phyloP scores from a whole-genome alignment of 2,797 vertebrate species.

The Leontopithecus rosalia region DNA sequence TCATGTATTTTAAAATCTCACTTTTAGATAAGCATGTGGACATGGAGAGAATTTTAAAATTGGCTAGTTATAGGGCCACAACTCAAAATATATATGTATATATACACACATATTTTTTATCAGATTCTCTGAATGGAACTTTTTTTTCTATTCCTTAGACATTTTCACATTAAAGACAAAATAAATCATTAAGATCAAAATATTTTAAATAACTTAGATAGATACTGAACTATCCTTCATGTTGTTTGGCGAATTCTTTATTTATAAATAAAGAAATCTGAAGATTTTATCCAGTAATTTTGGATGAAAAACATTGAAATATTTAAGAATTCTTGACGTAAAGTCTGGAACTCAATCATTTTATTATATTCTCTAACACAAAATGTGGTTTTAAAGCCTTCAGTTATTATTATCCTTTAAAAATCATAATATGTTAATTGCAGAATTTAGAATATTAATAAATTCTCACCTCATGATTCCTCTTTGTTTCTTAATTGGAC shows the following conservation, averaged over 20 bases:
- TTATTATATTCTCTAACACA: neutral
- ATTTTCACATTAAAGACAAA: slow-evolving; percentile 18
- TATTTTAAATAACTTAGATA: slow-evolving; percentile 39
- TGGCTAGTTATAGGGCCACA: neutral
- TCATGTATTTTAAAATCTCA: slow-evolving; percentile 50
- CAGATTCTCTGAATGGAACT: neutral
- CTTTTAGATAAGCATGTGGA: slow-evolving; percentile 40
- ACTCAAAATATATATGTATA: neutral
- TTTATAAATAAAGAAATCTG: slow-evolving; percentile 1
- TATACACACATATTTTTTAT: neutral
- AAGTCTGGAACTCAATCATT: neutral
- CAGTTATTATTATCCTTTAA: neutral
- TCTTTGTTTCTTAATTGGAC: neutral
- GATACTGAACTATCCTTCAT: neutral
- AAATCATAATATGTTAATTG: neutral
- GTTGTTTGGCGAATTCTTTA: neutral
- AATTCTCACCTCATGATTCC: neutral
- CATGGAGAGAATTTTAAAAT: slow-evolving; percentile 43
- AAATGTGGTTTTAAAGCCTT: neutral
- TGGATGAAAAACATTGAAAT: neutral
- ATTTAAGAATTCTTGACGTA: neutral
- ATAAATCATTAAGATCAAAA: slow-evolving; percentile 36
- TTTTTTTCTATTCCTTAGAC: slow-evolving; percentile 7
- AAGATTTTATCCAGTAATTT: neutral
- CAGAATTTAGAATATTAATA: neutral